Percentiles rank a stretch among this genome's conserved stretches.
phyloP scores from a whole-genome alignment of 2,113 vertebrate species.

The Pheucticus melanocephalus region DNA sequence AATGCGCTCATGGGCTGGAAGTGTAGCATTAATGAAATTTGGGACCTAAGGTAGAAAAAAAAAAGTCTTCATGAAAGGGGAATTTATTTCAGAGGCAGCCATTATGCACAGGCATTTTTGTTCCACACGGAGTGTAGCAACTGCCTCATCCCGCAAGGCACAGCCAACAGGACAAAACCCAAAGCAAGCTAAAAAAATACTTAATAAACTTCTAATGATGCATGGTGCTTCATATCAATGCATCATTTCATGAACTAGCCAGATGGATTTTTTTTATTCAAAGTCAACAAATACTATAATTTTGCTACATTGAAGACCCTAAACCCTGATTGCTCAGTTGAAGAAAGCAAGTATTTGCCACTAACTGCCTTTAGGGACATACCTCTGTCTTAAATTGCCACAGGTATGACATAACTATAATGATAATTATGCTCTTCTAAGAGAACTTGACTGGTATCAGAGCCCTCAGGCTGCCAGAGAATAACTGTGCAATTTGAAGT shows the following conservation, averaged over 20 bases:
- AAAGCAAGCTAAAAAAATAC: background rate
- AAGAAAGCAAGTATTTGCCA: background rate
- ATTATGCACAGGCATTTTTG: background rate
- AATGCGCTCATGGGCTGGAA: slow-evolving; percentile 79
- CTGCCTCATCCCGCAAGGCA: background rate
- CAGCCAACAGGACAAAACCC: background rate
- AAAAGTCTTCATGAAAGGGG: background rate
- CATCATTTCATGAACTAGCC: background rate
- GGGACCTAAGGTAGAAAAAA: slow-evolving; percentile 73
- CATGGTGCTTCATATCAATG: background rate
- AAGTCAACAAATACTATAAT: background rate
- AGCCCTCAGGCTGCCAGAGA: background rate
- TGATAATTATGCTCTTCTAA: background rate
- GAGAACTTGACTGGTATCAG: background rate
- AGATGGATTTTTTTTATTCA: background rate
- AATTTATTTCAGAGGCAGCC: background rate
- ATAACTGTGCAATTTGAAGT: background rate
- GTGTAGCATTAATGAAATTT: slow-evolving; percentile 84
- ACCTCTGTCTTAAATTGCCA: background rate
- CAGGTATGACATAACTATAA: background rate
- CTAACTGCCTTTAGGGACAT: background rate
- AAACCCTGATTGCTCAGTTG: background rate
- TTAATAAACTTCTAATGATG: background rate
- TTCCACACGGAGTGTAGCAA: background rate
- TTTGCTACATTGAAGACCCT: background rate